phyloP scores from a whole-genome alignment of 2,888 invertebrate genomes.

The Notodonta dromedarius region DNA sequence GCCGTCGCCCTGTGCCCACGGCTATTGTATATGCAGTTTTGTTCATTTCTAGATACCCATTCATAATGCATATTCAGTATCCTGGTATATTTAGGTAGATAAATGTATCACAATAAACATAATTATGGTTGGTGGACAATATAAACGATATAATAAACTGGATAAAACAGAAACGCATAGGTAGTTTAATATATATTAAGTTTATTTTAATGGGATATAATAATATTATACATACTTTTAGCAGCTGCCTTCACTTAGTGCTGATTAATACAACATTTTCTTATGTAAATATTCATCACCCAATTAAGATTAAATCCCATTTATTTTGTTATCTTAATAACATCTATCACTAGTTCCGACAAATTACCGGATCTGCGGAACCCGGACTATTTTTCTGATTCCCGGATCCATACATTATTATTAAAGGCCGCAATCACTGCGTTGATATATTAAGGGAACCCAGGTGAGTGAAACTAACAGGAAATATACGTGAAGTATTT shows the following conservation, averaged over 20 bases:
- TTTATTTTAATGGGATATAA: too few relatives aligned
- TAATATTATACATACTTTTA: too few relatives aligned
- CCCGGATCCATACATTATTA: conserved; percentile 60
- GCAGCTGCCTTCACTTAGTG: too few relatives aligned
- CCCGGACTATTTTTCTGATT: conserved; percentile 24
- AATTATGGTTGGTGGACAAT: too few relatives aligned
- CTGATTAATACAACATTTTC: too few relatives aligned
- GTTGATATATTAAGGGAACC: conserved; percentile 54
- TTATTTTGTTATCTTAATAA: conserved; percentile 1
- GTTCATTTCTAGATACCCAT: too few relatives aligned
- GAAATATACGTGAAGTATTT: conserved; percentile 19
- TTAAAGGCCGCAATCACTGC: conserved; percentile 65
- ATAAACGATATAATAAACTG: too few relatives aligned
- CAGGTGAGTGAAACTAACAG: conserved; percentile 43
- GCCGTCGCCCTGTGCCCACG: conserved; percentile 1
- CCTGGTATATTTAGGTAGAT: too few relatives aligned
- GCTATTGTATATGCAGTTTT: background rate
- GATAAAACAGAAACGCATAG: background rate
- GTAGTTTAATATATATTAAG: too few relatives aligned
- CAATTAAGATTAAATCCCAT: background rate
- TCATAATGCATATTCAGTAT: background rate
- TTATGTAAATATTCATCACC: too few relatives aligned
- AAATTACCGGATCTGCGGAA: background rate
- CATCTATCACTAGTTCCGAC: background rate
- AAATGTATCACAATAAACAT: too few relatives aligned